These are phyloP conservation scores for Tillus elongatus DNA, from an alignment of 2,888 invertebrate species.

Conservation along the genomic window DNA sequence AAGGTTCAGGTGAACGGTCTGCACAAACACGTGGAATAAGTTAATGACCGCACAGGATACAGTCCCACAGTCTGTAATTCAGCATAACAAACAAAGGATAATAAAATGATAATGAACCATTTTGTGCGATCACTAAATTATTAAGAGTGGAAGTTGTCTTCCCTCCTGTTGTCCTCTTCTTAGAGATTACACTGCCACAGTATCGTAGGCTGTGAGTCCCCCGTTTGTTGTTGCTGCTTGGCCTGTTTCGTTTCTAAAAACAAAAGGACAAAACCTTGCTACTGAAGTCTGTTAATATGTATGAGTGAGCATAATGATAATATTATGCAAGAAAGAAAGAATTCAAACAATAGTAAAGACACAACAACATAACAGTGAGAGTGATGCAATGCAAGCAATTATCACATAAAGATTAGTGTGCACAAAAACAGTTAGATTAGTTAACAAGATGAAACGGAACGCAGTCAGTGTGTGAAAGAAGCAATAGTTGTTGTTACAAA, in stretches of 20 bases:
- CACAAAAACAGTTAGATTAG: too few species aligned
- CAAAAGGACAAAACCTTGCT: conserved; percentile 12
- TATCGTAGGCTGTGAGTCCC: conserved; percentile 97
- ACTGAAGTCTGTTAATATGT: too few species aligned
- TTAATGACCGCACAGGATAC: conserved; percentile 12
- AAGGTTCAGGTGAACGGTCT: conserved; percentile 28
- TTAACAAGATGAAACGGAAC: too few species aligned
- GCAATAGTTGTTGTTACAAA: too few species aligned
- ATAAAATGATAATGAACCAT: neutral
- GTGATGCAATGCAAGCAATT: too few species aligned
- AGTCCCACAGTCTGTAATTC: too few species aligned
- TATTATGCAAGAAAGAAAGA: too few species aligned
- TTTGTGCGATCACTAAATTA: neutral
- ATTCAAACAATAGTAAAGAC: too few species aligned
- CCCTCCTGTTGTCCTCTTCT: conserved; percentile 32
- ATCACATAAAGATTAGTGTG: too few species aligned
- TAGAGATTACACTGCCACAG: conserved; percentile 97
- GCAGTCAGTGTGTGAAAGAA: too few species aligned
- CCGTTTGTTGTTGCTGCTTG: conserved; percentile 70
- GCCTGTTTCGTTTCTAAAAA: conserved; percentile 84
- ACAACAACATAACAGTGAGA: too few species aligned
- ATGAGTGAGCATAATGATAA: too few species aligned
- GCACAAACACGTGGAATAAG: conserved; percentile 21
- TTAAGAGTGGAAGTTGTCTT: conserved; percentile 9
- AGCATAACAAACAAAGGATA: conserved; percentile 3